These are phyloP conservation scores for Chloroceryle aenea DNA, from an alignment of 2,113 vertebrate genomes.

Conservation along the genomic window DNA sequence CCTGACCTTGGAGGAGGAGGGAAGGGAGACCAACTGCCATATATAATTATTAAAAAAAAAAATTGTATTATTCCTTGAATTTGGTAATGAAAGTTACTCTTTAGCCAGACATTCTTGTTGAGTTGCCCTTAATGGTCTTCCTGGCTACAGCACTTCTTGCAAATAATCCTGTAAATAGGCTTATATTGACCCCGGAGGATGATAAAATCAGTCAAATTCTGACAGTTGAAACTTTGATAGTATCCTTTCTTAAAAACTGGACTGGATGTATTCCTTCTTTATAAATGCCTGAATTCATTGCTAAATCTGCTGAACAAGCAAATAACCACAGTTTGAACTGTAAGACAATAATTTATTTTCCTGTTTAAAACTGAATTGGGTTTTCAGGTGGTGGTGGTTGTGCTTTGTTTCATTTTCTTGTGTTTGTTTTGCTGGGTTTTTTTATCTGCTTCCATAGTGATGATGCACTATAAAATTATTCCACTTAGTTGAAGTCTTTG, in stretches of 20 bases:
- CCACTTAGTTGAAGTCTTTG: neutral
- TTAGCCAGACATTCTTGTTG: constrained; percentile 5
- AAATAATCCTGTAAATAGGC: neutral
- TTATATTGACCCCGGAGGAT: constrained; percentile 13
- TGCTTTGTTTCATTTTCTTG: neutral
- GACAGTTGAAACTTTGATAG: neutral
- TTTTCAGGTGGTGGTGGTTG: neutral
- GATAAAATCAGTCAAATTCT: constrained; percentile 15
- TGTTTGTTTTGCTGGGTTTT: neutral
- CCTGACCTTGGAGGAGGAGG: neutral
- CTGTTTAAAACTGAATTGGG: neutral
- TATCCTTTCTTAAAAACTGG: neutral
- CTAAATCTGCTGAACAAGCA: neutral
- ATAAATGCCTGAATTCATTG: neutral
- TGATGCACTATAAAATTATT: neutral
- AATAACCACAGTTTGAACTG: neutral
- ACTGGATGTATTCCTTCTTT: neutral
- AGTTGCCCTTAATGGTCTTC: neutral
- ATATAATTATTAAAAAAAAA: neutral
- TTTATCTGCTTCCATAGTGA: neutral
- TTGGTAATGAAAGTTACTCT: neutral
- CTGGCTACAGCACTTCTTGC: neutral
- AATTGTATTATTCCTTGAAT: neutral
- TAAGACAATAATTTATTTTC: neutral
- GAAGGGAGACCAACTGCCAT: neutral